Conservation (phyloP, 2,888 invertebrate genomes). For the Amphipyra berbera region DNA sequence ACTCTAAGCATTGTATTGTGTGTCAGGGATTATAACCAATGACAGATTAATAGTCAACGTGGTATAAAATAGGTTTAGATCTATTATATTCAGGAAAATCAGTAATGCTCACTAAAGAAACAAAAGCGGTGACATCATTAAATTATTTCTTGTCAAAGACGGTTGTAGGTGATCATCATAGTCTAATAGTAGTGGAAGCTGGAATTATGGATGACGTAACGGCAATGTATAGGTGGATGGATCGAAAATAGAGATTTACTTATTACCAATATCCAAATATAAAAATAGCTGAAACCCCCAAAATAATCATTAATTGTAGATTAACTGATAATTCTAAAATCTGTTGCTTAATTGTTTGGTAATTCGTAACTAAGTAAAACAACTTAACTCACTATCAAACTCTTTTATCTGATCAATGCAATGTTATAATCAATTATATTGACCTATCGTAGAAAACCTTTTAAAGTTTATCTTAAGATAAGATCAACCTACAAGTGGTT, state of each 20-base stretch:
- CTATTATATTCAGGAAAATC: too few species aligned
- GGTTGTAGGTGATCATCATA: too few species aligned
- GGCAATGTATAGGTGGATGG: too few species aligned
- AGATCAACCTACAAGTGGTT: slow-evolving; percentile 19
- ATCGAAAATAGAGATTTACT: too few species aligned
- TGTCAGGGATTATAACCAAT: not conserved
- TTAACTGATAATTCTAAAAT: slow-evolving; percentile 2
- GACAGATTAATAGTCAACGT: not conserved
- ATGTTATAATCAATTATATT: not conserved
- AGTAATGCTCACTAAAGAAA: too few species aligned
- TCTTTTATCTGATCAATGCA: slow-evolving; percentile 12
- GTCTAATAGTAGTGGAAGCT: too few species aligned
- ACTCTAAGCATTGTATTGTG: not conserved
- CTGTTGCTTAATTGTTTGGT: slow-evolving; percentile 1
- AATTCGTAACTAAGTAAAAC: not conserved
- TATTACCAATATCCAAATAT: too few species aligned
- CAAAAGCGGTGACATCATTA: too few species aligned
- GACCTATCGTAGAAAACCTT: slow-evolving; percentile 8
- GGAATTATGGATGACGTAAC: too few species aligned
- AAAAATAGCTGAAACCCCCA: too few species aligned
- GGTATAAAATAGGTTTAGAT: not conserved
- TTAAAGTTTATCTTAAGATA: slow-evolving; percentile 33
- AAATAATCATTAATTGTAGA: not conserved
- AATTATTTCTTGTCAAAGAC: too few species aligned
- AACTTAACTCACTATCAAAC: not conserved